These are phyloP conservation scores for Ochlodes sylvanus DNA, from an alignment of 2,888 invertebrate genomes.

Conservation along the genomic window DNA sequence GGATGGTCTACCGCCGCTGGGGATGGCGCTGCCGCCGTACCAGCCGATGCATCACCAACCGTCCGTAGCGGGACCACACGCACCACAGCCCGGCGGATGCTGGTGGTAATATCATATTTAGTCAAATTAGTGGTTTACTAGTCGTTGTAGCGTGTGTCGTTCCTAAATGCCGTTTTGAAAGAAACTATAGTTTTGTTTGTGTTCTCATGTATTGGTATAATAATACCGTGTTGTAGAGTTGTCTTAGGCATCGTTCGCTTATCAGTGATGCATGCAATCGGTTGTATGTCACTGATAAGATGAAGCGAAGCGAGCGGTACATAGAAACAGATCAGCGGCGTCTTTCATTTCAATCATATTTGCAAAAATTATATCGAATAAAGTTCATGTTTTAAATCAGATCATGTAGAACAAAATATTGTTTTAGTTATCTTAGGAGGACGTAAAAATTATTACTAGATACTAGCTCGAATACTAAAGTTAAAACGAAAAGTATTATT, in stretches of 20 bases:
- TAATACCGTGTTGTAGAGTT: not conserved
- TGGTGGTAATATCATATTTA: constrained; percentile 79
- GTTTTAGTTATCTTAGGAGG: not conserved
- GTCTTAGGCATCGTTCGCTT: constrained; percentile 41
- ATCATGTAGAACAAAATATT: not conserved
- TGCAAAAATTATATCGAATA: constrained; percentile 36
- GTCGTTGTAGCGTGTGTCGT: constrained; percentile 55
- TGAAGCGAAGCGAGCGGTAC: constrained; percentile 41
- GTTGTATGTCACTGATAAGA: constrained; percentile 49
- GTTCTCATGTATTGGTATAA: not conserved
- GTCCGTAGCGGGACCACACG: constrained; percentile 63
- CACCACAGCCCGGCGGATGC: constrained; percentile 73
- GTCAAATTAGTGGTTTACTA: constrained; percentile 65
- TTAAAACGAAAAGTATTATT: constrained; percentile 46
- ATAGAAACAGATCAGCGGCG: constrained; percentile 45
- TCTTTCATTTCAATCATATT: constrained; percentile 39
- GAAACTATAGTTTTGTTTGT: not conserved
- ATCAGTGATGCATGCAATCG: constrained; percentile 50
- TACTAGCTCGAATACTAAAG: constrained; percentile 70
- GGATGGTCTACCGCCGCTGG: constrained; percentile 79
- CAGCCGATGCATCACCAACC: constrained; percentile 77
- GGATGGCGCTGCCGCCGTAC: constrained; percentile 78
- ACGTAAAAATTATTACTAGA: constrained; percentile 17
- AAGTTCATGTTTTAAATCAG: not conserved
- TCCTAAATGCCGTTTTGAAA: constrained; percentile 10